A percentile compares a stretch with the other conserved stretches of the same genome.
Conservation (phyloP, 2,888 invertebrate species). For the Chelonus formosanus region DNA sequence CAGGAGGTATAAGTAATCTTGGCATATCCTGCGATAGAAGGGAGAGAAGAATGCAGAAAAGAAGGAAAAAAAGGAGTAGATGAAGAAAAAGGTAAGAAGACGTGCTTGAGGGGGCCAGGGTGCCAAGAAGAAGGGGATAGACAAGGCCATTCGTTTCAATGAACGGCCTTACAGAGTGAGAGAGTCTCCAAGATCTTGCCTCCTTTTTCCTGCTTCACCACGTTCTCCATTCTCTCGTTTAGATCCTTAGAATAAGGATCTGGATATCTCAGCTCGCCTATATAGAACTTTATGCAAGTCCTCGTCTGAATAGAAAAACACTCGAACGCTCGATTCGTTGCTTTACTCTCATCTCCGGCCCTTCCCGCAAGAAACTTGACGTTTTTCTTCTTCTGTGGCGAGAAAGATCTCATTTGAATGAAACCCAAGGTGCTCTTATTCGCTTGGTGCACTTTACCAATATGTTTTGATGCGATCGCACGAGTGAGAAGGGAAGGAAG, state of each 20-base stretch:
- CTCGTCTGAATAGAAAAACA: slow-evolving; percentile 60
- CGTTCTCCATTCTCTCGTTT: slow-evolving; percentile 39
- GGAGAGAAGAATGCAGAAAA: slow-evolving; percentile 21
- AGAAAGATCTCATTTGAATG: slow-evolving; percentile 59
- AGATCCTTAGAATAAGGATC: slow-evolving; percentile 33
- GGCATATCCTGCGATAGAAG: slow-evolving; percentile 36
- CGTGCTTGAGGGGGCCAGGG: slow-evolving; percentile 33
- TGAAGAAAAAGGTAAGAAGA: slow-evolving; percentile 39
- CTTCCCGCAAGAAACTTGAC: slow-evolving; percentile 31
- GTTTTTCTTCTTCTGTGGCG: slow-evolving; percentile 29
- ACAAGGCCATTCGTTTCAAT: slow-evolving; percentile 62
- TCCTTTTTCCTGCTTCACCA: slow-evolving; percentile 26
- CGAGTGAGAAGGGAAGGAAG: slow-evolving; percentile 37
- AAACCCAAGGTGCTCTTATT: slow-evolving; percentile 46
- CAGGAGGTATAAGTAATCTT: slow-evolving; percentile 56
- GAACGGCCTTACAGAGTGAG: slow-evolving; percentile 53
- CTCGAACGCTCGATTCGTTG: slow-evolving; percentile 50
- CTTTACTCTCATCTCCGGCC: slow-evolving; percentile 34
- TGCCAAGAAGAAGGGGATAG: slow-evolving; percentile 42
- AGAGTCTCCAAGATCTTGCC: slow-evolving; percentile 43
- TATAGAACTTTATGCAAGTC: slow-evolving; percentile 58
- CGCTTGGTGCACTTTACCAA: slow-evolving; percentile 34
- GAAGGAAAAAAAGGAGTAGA: slow-evolving; percentile 39
- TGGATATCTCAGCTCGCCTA: slow-evolving; percentile 33
- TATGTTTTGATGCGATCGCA: slow-evolving; percentile 39